phyloP scores from a whole-genome alignment of 2,888 invertebrate species.

The Eumacrocentrus americanus region DNA sequence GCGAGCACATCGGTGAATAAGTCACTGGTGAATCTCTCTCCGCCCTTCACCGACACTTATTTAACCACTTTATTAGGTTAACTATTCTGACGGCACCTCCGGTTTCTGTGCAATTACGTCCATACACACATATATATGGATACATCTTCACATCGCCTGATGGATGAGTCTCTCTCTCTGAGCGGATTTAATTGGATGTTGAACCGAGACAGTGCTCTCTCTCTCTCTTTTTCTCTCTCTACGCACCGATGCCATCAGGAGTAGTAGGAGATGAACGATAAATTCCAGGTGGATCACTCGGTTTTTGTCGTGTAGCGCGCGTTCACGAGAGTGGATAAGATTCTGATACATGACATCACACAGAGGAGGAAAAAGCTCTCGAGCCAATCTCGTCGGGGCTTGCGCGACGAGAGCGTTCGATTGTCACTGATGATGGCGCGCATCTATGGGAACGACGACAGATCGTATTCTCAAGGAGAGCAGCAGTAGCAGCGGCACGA shows the following conservation, averaged over 20 bases:
- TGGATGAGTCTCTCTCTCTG: too few species aligned
- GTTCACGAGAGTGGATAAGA: neutral
- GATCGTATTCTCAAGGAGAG: neutral
- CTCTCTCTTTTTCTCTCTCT: neutral
- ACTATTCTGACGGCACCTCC: conserved; percentile 33
- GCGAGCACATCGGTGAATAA: too few species aligned
- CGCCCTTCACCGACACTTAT: too few species aligned
- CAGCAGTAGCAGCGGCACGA: neutral
- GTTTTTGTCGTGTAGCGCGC: neutral
- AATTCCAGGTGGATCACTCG: neutral
- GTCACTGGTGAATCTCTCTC: too few species aligned
- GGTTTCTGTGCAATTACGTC: conserved; percentile 40
- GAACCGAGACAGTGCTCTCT: neutral
- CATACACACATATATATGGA: too few species aligned
- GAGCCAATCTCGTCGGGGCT: too few species aligned
- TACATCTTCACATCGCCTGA: too few species aligned
- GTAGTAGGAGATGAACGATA: neutral
- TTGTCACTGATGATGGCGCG: conserved; percentile 4
- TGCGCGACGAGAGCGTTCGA: too few species aligned
- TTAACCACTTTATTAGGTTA: conserved; percentile 41
- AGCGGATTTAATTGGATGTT: conserved; percentile 41
- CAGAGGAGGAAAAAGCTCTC: neutral
- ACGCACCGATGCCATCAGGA: neutral
- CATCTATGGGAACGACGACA: conserved; percentile 11
- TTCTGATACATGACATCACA: neutral